Evolutionary conservation across 2,888 invertebrate species (phyloP).

Genomic region (Myopa tessellatipennis): DNA sequence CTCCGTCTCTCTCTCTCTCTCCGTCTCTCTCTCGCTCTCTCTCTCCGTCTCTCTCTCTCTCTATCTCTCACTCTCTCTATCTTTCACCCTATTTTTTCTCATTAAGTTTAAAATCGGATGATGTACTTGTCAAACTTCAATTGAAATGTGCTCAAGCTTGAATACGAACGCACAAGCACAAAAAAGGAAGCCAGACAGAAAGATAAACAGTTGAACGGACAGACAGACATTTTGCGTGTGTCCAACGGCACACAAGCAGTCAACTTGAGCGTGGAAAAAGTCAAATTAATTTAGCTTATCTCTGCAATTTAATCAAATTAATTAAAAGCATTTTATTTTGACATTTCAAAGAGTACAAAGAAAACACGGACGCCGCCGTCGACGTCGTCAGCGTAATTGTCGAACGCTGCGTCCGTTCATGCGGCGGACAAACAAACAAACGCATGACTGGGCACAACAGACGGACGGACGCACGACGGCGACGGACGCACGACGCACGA

Average conservation of each 20-base stretch:
- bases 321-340: slow-evolving; percentile 31
- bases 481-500: background rate
- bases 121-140: background rate
- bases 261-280: slow-evolving; percentile 30
- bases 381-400: background rate
- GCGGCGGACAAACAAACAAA: slow-evolving; percentile 1
- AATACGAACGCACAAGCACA: background rate
- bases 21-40: background rate
- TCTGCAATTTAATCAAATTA: slow-evolving; percentile 38
- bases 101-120: background rate
- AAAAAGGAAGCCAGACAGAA: background rate
- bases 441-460: background rate
- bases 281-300: slow-evolving; percentile 37
- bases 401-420: background rate
- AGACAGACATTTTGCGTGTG: background rate
- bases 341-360: background rate
- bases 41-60: background rate
- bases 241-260: slow-evolving; percentile 12
- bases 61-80: background rate
- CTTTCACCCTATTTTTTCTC: background rate
- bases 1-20: background rate
- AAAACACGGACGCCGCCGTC: background rate
- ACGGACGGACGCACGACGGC: background rate
- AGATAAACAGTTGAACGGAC: background rate
- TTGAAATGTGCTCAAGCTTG: background rate